phyloP scores from a whole-genome alignment of 2,797 vertebrate species.

The Esox masquinongy region DNA sequence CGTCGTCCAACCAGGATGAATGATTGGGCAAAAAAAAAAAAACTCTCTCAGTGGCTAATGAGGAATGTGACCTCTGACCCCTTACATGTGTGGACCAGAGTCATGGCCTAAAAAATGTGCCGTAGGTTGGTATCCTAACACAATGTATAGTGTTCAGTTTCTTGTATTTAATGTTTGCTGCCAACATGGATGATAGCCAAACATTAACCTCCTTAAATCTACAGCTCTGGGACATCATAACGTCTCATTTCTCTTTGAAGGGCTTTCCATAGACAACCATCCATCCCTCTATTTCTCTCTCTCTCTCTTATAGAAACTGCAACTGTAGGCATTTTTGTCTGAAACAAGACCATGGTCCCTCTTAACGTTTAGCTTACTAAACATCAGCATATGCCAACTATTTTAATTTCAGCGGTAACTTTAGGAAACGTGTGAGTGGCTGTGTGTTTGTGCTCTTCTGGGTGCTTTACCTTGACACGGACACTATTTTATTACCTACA shows the following conservation, averaged over 20 bases:
- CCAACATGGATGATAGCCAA: slow-evolving; percentile 12
- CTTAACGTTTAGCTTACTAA: neutral
- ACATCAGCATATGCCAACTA: neutral
- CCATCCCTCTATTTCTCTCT: neutral
- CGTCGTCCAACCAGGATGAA: slow-evolving; percentile 22
- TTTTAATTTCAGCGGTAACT: neutral
- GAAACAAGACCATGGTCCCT: neutral
- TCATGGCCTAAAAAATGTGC: too few relatives aligned
- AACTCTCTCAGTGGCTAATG: neutral
- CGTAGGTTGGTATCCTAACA: too few relatives aligned
- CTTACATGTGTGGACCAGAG: too few relatives aligned
- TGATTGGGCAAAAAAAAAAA: slow-evolving; percentile 11
- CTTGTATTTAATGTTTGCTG: neutral
- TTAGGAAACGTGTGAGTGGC: neutral
- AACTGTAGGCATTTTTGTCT: too few relatives aligned
- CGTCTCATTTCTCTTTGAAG: neutral
- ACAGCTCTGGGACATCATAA: neutral
- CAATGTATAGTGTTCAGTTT: neutral
- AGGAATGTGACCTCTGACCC: too few relatives aligned
- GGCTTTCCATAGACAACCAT: neutral
- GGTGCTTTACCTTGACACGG: slow-evolving; percentile 38
- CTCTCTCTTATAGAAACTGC: neutral
- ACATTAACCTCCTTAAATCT: neutral
- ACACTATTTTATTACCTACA: slow-evolving; percentile 47
- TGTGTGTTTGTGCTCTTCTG: slow-evolving; percentile 18